These are phyloP conservation scores for Hirudo medicinalis DNA, from an alignment of 1,140 invertebrate genomes.

Conservation along the genomic window DNA sequence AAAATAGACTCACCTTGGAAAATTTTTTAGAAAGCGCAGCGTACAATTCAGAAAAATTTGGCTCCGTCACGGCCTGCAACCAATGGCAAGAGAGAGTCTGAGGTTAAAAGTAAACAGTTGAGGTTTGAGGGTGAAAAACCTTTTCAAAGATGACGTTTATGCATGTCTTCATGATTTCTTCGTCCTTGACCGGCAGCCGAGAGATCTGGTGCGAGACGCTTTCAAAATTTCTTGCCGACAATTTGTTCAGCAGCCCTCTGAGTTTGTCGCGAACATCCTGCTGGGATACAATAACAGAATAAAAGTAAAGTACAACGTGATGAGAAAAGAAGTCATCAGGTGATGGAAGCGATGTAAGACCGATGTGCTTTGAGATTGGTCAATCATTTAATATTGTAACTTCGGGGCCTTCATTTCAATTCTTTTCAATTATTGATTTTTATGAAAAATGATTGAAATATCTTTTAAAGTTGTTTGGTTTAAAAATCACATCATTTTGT, in stretches of 20 bases:
- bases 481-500: too few species aligned
- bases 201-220: not conserved
- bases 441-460: too few species aligned
- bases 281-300: not conserved
- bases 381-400: too few species aligned
- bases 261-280: not conserved
- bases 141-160: conserved; percentile 8
- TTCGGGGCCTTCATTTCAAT: too few species aligned
- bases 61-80: not conserved
- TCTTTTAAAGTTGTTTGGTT: too few species aligned
- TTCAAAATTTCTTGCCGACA: not conserved
- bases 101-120: not conserved
- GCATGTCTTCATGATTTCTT: not conserved
- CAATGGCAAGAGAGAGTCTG: not conserved
- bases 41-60: conserved; percentile 2
- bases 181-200: not conserved
- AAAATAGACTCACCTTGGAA: not conserved
- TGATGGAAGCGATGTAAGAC: too few species aligned
- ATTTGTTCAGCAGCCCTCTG: not conserved
- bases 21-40: not conserved
- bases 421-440: too few species aligned
- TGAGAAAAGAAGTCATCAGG: too few species aligned
- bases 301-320: too few species aligned
- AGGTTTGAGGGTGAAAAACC: not conserved
- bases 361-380: too few species aligned